Conservation (phyloP, 1,140 invertebrate genomes). For the Cotesia chilonis region DNA sequence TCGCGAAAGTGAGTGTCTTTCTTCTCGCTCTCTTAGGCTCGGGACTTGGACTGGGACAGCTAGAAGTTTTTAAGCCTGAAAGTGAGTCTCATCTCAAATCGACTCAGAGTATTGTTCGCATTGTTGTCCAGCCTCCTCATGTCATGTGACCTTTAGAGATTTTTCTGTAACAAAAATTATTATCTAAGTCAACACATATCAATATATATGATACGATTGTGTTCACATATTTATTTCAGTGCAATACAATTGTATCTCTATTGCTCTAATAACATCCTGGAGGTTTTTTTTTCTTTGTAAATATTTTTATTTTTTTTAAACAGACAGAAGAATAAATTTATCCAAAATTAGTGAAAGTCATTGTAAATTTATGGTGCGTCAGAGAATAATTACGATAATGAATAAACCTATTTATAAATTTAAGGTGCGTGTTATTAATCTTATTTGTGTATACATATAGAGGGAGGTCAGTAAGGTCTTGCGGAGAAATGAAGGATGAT, state of each 20-base stretch:
- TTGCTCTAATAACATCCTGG: too few relatives aligned
- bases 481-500: constrained; percentile 32
- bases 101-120: not conserved
- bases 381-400: not conserved
- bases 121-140: not conserved
- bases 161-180: not conserved
- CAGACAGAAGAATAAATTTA: too few relatives aligned
- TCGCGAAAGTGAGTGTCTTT: constrained; percentile 12
- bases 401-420: constrained; percentile 33
- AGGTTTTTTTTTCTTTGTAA: too few relatives aligned
- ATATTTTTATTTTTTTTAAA: too few relatives aligned
- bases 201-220: not conserved
- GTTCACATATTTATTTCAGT: not conserved
- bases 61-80: not conserved
- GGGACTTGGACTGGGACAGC: not conserved
- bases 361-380: not conserved
- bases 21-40: not conserved
- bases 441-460: not conserved
- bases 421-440: constrained; percentile 33
- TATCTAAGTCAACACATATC: not conserved
- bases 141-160: constrained; percentile 1
- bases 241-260: too few relatives aligned
- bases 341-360: too few relatives aligned
- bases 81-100: constrained; percentile 13
- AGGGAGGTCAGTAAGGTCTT: constrained; percentile 31